phyloP scores from a whole-genome alignment of 1,140 invertebrate genomes.

The Sarcophaga peregrina region DNA sequence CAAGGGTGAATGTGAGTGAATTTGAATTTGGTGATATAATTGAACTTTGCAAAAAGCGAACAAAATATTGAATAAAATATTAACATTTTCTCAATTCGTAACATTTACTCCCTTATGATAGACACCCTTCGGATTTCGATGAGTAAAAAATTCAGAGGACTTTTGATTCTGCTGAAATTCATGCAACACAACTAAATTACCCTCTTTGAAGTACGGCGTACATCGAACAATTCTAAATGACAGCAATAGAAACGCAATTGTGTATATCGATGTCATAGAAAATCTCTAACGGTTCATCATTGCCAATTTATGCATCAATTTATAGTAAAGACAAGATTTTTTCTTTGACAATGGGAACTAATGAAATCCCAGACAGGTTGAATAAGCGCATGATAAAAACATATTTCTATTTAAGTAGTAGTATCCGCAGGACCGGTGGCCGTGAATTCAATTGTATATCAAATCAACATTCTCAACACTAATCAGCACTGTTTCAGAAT shows the following conservation, averaged over 20 bases:
- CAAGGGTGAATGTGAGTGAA: background rate
- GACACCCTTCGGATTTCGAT: too few relatives aligned
- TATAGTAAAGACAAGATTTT: background rate
- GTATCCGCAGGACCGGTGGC: background rate
- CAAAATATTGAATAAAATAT: too few relatives aligned
- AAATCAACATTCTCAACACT: too few relatives aligned
- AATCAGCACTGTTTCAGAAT: background rate
- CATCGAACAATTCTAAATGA: background rate
- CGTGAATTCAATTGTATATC: background rate
- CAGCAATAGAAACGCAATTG: background rate
- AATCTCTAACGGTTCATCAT: slow-evolving; percentile 15
- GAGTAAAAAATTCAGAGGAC: too few relatives aligned
- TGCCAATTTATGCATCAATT: slow-evolving; percentile 24
- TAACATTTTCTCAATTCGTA: too few relatives aligned
- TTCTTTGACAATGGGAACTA: slow-evolving; percentile 6
- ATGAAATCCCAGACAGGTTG: slow-evolving; percentile 31
- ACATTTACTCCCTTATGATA: too few relatives aligned
- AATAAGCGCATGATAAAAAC: background rate
- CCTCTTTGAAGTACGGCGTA: too few relatives aligned
- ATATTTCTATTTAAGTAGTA: background rate
- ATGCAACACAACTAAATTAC: too few relatives aligned
- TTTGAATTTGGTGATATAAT: background rate
- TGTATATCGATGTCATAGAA: background rate
- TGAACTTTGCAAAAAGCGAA: background rate
- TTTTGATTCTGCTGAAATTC: too few relatives aligned